Base-by-base conservation (phyloP, 2,888 invertebrate genomes). In the Nebria salina region DNA sequence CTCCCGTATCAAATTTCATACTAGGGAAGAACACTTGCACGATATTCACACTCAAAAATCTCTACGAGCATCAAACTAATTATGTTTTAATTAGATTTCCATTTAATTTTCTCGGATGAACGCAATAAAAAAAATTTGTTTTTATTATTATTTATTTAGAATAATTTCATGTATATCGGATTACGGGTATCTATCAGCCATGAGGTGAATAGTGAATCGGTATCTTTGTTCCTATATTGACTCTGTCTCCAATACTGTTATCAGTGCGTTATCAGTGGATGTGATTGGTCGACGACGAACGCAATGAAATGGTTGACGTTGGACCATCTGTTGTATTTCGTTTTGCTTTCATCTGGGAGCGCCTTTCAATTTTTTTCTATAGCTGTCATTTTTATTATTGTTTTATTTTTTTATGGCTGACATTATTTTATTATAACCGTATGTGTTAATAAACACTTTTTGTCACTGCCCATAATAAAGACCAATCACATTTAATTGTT, bases 211-310 rank as follows among this genome's bases (percentile, higher is more conserved):
- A 11, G 54, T 54, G 54, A 54, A 54, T 54, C 54, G 54, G 54
- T 54, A 8, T 11, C 54, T 54, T 54, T 54, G 70, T 70, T 25
- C 5, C 20, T 15, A 54, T 77, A 64, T 77, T 77, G 72, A 72
- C 72, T 43, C 43, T 72, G 77, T 75, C 75, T 41, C 65, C 34
- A 68, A 34, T 34, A 1, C n/a, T 65, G 77, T 77, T 77, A 77
- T 77, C 77, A 77, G n/a, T 77, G 65, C 64, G 72, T 77, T 77
- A 77, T 77, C 77, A 77, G 72, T 54, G 64, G 77, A 77, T 77
- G 77, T 77, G 77, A 77, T 77, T 77, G 77, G 77, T 77, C 54
- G 77, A 77, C 13, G 54, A 54, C 54, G 54, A 54, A 54, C 54
- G 70, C 72, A 72, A 72, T 77, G 77, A 77, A 77, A 72, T 77